Evolutionary conservation across 2,113 vertebrate genomes (phyloP), one percentile per base, ranked within the genome.

Genomic region (Eidolon helvum): DNA sequence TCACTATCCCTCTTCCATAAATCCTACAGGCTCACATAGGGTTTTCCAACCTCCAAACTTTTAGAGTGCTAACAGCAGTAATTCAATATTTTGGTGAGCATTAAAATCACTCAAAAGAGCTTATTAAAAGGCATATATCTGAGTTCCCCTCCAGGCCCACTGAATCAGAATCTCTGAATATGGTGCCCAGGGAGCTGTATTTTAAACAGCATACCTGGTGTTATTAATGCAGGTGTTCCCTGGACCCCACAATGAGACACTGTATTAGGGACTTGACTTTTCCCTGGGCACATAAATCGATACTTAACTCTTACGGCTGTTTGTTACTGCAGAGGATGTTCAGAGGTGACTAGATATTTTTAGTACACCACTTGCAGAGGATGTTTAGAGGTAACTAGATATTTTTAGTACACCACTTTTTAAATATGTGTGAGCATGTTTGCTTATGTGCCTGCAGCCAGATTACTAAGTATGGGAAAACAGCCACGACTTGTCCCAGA

Each of bases 261-360:
- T 19, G 18, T 68, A 15, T n/a, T n/a, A 45, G 40, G 30, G 40
- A 72, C 50, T 9, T 35, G 28, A n/a, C 26, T 57, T 89, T 45
- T 61, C 57, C 28, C 57, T 22, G 14, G 18, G 40, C 30, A n/a
- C 14, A 10, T 30, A 79, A 59, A 24, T 21, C 33, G 28, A 43
- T 45, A n/a, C 11, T 45, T 61, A 38, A n/a, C 11, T 33, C 21
- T 33, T 10, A 21, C 16, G n/a, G 57, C 11, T 69, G 26, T 22
- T 43, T 30, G 7, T 18, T 71, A 69, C 22, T 69, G 6, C 16
- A 50, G 5, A 91, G 40, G 5, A 33, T 6, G 6, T 48, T 50
- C n/a, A 21, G 71, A 88, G 66, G 50, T 78, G 45, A 77, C 59
- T 68, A 72, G 86, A 50, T 93, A 38, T 57, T 96, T 97, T 86